A percentile compares a stretch with the other conserved stretches of the same genome.
phyloP scores from a whole-genome alignment of 2,888 invertebrate genomes.

The Cheilosia variabilis region DNA sequence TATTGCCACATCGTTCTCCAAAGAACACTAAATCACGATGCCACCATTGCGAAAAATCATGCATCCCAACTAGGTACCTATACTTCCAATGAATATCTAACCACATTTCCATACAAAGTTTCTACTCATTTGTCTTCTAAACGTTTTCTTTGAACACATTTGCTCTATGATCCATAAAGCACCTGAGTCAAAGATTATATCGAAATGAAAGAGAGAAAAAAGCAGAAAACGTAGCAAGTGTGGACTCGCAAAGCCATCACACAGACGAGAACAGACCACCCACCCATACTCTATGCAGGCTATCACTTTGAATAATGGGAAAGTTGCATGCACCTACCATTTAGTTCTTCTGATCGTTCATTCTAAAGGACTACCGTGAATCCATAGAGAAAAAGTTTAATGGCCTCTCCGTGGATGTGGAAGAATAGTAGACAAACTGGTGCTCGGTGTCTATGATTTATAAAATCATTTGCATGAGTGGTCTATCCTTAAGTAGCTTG shows the following conservation, averaged over 20 bases:
- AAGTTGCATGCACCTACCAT: conserved; percentile 71
- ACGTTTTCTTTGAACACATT: conserved; percentile 36
- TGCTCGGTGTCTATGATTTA: conserved; percentile 21
- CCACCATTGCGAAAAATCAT: conserved; percentile 29
- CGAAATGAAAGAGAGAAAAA: conserved; percentile 28
- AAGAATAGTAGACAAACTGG: conserved; percentile 12
- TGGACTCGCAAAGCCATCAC: conserved; percentile 10
- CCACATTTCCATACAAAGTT: conserved; percentile 10
- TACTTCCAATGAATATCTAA: neutral
- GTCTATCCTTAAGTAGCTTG: neutral
- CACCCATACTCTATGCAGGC: conserved; percentile 47
- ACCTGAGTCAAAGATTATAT: conserved; percentile 52
- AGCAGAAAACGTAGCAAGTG: conserved; percentile 6
- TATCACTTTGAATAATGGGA: conserved; percentile 75
- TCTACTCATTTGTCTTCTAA: conserved; percentile 13
- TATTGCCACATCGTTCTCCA: neutral
- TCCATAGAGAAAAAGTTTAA: conserved; percentile 36
- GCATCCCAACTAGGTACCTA: neutral
- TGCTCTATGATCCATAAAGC: conserved; percentile 47
- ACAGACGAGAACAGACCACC: conserved; percentile 61
- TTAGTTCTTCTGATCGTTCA: conserved; percentile 63
- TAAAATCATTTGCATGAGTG: conserved; percentile 31
- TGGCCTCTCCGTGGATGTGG: conserved; percentile 19
- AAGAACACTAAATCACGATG: neutral
- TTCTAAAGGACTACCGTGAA: conserved; percentile 61